Base-by-base conservation (phyloP, 2,113 vertebrate species). In the Chaetodon trifascialis region DNA sequence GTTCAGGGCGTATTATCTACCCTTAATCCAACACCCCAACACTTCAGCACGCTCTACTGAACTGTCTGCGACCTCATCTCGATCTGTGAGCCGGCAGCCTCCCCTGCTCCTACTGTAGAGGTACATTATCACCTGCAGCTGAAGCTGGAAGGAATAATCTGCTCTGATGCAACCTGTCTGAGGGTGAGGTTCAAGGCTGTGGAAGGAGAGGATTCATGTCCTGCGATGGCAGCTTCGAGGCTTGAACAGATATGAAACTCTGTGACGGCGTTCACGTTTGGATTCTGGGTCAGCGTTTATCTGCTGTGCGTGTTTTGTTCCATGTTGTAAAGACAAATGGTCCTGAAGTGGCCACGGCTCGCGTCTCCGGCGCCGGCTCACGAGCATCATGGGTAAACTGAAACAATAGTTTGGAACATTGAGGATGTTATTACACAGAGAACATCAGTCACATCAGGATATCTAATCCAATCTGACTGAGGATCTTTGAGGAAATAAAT, bases 11-110 rank as follows among this genome's bases (percentile, higher is more conserved):
- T 47, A 82, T 77, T 68, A 86, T 75, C 76, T 73, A 70, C 23
- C 71, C 80, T 52, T 66, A 62, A 79, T 73, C 81, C 72, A 78
- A 65, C 66, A 71, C 17, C 36, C 56, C n/a, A 52, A 49, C 47
- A 54, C 73, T 68, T 71, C 17, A 73, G 30, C n/a, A 3, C 11
- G 3, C 40, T 82, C 79, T 25, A 64, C 78, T 88, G 67, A 90
- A 92, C 89, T 81, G 72, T 87, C 71, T 80, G 59, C 69, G 73
- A 89, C 90, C 85, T 77, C 67, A 55, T 65, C n/a, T 0, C 34
- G 59, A 68, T 65, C 44, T 80, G 66, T 74, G 59, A 83, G 68
- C 47, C 46, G 11, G 73, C 63, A 80, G 36, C 65, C 65, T 73
- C 38, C 77, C 83, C 11, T 75, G 30, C 25, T 40, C 54, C 14